phyloP scores from a whole-genome alignment of 1,140 invertebrate species.

The Drosophila rhopaloa region DNA sequence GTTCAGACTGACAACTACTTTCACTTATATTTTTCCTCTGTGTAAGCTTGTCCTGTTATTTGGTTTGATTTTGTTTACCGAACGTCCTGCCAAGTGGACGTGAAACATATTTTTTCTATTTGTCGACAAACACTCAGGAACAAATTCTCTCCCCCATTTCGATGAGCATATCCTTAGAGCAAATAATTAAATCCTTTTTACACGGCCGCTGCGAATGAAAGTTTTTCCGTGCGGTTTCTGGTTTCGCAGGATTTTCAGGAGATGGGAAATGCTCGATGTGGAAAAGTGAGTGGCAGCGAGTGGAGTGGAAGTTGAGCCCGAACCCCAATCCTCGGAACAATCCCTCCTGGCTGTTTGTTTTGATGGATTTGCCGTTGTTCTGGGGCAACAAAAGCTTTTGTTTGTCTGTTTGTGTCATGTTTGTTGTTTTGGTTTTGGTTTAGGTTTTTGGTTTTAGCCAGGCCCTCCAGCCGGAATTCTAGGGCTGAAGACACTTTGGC shows the following conservation, averaged over 20 bases:
- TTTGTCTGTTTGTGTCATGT: constrained; percentile 78
- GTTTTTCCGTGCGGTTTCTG: constrained; percentile 47
- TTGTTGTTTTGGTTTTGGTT: constrained; percentile 58
- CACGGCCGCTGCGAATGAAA: constrained; percentile 65
- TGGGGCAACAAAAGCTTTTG: constrained; percentile 66
- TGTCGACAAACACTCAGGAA: constrained; percentile 55
- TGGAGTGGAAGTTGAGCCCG: constrained; percentile 40
- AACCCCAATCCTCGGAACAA: constrained; percentile 50
- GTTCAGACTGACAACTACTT: too few relatives aligned
- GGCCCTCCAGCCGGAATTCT: constrained; percentile 25
- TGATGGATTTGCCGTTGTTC: constrained; percentile 77
- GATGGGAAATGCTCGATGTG: constrained; percentile 9
- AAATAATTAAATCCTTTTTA: constrained; percentile 84
- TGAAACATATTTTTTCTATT: constrained; percentile 77
- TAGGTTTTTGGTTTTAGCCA: constrained; percentile 36
- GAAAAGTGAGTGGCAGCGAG: constrained; percentile 28
- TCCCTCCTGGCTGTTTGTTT: constrained; percentile 75
- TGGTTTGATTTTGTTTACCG: constrained; percentile 39
- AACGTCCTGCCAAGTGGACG: constrained; percentile 63
- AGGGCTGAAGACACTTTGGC: constrained; percentile 46
- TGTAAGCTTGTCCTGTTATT: constrained; percentile 14
- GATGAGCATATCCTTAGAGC: constrained; percentile 74
- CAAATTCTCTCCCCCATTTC: constrained; percentile 28
- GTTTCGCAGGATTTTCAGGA: constrained; percentile 50
- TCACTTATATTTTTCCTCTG: constrained; percentile 6